Conservation (phyloP, 2,797 vertebrate species). For the Myotis planiceps region DNA sequence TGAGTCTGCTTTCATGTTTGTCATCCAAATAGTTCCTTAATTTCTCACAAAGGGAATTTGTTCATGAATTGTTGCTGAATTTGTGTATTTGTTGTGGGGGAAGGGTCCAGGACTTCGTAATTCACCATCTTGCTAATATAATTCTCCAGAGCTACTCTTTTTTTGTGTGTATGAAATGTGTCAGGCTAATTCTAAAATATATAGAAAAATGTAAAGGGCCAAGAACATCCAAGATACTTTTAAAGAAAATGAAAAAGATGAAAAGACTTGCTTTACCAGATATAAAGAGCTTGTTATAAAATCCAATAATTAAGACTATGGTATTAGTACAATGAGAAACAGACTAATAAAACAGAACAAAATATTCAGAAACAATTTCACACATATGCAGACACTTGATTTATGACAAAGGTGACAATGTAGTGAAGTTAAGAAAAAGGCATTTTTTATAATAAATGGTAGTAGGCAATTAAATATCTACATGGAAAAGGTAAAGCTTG, state of each 20-base stretch:
- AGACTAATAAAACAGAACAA: slow-evolving; percentile 41
- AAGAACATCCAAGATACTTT: slow-evolving; percentile 26
- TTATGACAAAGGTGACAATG: slow-evolving; percentile 7
- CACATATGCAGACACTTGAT: not conserved
- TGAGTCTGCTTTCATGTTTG: not conserved
- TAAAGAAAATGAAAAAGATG: slow-evolving; percentile 20
- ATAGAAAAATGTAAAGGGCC: not conserved
- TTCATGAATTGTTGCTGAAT: not conserved
- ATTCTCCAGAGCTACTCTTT: not conserved
- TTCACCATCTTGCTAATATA: not conserved
- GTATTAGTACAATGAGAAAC: slow-evolving; percentile 18
- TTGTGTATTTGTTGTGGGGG: not conserved
- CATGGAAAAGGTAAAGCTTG: not conserved
- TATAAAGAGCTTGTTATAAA: slow-evolving; percentile 23
- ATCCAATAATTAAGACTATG: not conserved
- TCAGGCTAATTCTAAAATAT: slow-evolving; percentile 18
- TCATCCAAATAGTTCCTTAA: not conserved
- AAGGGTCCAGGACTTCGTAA: not conserved
- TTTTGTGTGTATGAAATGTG: not conserved
- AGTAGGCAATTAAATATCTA: not conserved
- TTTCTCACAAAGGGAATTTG: slow-evolving; percentile 2
- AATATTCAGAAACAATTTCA: slow-evolving; percentile 32
- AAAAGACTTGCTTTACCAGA: slow-evolving; percentile 5
- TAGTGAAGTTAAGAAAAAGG: slow-evolving; percentile 15
- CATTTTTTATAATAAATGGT: slow-evolving; percentile 18